Conservation (phyloP, 64 coral and sea anemone genomes). For the Platygyra sinensis region DNA sequence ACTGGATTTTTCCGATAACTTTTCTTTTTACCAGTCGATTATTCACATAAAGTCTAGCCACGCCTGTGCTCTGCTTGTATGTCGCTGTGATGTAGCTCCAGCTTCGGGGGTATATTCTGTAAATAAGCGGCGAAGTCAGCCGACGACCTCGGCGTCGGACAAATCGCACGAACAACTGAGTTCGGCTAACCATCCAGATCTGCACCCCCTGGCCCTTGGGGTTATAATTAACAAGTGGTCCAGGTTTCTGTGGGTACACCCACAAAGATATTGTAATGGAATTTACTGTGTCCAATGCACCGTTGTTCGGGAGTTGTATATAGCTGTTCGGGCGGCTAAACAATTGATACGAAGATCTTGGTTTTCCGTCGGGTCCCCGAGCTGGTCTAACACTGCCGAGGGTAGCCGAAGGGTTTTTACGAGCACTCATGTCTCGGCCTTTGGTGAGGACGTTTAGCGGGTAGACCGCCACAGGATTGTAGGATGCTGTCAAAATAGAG, state of each 20-base stretch:
- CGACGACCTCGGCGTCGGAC: constrained; percentile 33
- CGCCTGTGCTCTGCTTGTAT: constrained; percentile 58
- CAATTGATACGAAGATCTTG: constrained; percentile 71
- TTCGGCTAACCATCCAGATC: constrained; percentile 61
- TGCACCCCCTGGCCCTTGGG: constrained; percentile 67
- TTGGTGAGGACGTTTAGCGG: constrained; percentile 39
- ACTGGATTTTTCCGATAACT: constrained; percentile 28
- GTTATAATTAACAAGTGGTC: constrained; percentile 72
- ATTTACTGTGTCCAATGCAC: constrained; percentile 75
- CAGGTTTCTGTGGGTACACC: constrained; percentile 60
- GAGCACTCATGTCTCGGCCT: constrained; percentile 56
- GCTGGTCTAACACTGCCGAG: constrained; percentile 59
- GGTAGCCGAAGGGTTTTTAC: constrained; percentile 62
- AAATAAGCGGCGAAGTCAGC: constrained; percentile 26
- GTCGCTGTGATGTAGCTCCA: constrained; percentile 74
- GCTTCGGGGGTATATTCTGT: constrained; percentile 37
- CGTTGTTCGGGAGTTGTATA: constrained; percentile 71
- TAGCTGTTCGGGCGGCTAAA: constrained; percentile 76
- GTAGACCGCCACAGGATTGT: constrained; percentile 61
- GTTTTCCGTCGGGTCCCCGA: constrained; percentile 73
- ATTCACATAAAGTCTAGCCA: constrained; percentile 73
- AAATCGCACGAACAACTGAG: constrained; percentile 54
- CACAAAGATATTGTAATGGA: constrained; percentile 79
- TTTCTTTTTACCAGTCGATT: constrained; percentile 40
- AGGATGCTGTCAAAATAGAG: constrained; percentile 43